Conservation (phyloP, 1,140 invertebrate genomes). For the Battus philenor region DNA sequence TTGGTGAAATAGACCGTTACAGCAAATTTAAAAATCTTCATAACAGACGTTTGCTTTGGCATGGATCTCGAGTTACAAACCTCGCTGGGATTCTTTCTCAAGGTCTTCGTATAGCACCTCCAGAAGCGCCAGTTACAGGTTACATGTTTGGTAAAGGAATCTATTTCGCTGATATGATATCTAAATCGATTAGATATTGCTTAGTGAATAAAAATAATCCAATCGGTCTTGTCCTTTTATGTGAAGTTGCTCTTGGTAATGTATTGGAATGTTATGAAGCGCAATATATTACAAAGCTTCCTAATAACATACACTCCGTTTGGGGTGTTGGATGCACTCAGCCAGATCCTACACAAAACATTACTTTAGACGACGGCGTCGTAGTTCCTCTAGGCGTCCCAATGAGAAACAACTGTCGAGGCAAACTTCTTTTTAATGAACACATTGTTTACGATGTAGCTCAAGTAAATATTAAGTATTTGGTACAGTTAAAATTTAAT, state of each 20-base stretch:
- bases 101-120: conserved; percentile 16
- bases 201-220: conserved; percentile 3
- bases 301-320: conserved; percentile 4
- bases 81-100: conserved; percentile 15
- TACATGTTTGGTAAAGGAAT: conserved; percentile 19
- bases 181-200: conserved; percentile 15
- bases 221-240: conserved; percentile 9
- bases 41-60: conserved; percentile 18
- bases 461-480: conserved; percentile 5
- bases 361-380: not conserved
- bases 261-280: conserved; percentile 3
- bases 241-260: conserved; percentile 18
- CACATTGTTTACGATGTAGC: conserved; percentile 6
- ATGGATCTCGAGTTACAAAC: conserved; percentile 17
- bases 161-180: conserved; percentile 19
- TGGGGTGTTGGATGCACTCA: conserved; percentile 15
- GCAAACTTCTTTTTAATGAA: not conserved
- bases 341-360: conserved; percentile 3
- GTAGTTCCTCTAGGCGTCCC: conserved; percentile 4
- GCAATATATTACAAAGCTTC: conserved; percentile 2
- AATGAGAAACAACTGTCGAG: conserved; percentile 19
- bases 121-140: conserved; percentile 6
- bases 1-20: conserved; percentile 15
- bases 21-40: conserved; percentile 1
- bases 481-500: conserved; percentile 7